Evolutionary conservation across 2,113 vertebrate genomes (phyloP).

Genomic region (Cervus canadensis): DNA sequence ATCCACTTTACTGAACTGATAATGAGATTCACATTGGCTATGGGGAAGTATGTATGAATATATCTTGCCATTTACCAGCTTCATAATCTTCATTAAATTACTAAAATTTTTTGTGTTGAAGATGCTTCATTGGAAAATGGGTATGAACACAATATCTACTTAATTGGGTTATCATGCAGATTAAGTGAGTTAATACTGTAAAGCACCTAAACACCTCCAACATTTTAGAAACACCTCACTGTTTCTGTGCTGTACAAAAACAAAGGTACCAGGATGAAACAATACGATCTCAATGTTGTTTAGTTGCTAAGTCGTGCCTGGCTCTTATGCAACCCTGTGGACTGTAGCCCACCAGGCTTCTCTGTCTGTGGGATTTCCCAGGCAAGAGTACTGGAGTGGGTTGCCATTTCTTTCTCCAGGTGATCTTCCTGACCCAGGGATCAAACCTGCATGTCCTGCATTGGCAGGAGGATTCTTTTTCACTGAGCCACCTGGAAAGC

Average conservation of each 20-base stretch:
- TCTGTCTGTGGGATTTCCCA: background rate
- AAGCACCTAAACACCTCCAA: background rate
- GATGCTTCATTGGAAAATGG: background rate
- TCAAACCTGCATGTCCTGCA: background rate
- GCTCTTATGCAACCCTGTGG: background rate
- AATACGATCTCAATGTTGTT: background rate
- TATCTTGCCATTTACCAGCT: background rate
- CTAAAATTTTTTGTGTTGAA: background rate
- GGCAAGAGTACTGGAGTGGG: background rate
- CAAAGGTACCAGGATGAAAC: background rate
- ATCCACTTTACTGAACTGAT: background rate
- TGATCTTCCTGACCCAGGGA: background rate
- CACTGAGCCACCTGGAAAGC: background rate
- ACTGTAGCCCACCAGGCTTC: background rate
- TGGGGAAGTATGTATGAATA: background rate
- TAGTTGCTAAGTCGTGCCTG: background rate
- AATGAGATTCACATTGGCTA: background rate
- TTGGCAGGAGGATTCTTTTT: background rate
- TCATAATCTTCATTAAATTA: background rate
- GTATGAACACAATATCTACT: background rate
- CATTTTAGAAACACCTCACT: background rate
- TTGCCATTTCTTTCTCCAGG: background rate
- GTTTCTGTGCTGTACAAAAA: background rate
- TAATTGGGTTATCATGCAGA: background rate
- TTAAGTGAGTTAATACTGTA: background rate